Conservation (phyloP, 2,113 vertebrate species). For the Nesogale talazaci region DNA sequence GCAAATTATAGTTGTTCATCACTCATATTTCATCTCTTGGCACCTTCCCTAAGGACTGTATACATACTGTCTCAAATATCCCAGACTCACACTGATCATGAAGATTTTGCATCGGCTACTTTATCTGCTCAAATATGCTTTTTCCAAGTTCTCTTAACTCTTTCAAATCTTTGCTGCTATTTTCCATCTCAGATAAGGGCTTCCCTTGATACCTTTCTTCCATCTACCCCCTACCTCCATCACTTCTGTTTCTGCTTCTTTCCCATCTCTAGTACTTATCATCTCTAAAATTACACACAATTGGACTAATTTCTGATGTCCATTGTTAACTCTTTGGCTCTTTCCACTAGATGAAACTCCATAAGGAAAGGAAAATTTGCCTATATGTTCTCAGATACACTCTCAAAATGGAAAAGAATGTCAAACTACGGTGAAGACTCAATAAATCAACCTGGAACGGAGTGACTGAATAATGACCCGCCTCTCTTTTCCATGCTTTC, state of each 20-base stretch:
- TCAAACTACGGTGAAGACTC: not conserved
- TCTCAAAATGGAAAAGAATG: not conserved
- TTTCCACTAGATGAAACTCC: not conserved
- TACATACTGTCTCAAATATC: not conserved
- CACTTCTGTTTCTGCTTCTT: not conserved
- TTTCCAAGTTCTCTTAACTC: not conserved
- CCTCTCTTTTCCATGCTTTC: not conserved
- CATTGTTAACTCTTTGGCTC: not conserved
- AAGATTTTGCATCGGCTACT: not conserved
- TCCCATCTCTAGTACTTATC: not conserved
- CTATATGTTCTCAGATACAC: not conserved
- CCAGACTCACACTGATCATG: not conserved
- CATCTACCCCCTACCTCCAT: not conserved
- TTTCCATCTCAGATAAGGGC: not conserved
- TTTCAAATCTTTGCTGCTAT: not conserved
- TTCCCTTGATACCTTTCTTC: not conserved
- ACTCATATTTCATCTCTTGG: not conserved
- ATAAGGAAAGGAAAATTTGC: not conserved
- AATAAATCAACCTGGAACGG: not conserved
- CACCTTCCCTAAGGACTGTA: not conserved
- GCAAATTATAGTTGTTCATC: not conserved
- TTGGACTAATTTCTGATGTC: not conserved
- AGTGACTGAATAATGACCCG: not conserved
- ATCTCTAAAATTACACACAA: not conserved
- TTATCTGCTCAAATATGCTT: not conserved